Base-by-base conservation (phyloP, 2,113 vertebrate genomes). In the Amia ocellicauda region DNA sequence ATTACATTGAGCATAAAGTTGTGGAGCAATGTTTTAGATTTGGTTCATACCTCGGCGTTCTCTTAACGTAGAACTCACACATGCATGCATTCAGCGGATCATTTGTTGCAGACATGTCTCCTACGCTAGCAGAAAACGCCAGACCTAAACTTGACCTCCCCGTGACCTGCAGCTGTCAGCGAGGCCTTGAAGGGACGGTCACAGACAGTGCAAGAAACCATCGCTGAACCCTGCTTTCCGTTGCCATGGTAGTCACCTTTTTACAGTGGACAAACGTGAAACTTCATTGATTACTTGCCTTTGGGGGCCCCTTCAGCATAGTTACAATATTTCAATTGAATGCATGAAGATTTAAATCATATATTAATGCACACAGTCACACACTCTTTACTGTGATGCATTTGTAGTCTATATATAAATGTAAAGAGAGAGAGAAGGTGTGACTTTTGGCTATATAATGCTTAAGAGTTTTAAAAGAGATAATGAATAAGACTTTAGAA, bases 91-190 rank as follows among this genome's bases (percentile, higher is more conserved):
- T n/a, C n/a, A n/a, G n/a, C n/a, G n/a, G n/a, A n/a, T n/a, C n/a
- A n/a, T n/a, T n/a, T n/a, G n/a, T n/a, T n/a, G 28, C 36, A 68
- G 61, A 71, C 62, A 73, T 65, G 60, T 58, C 68, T 78, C 72
- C 62, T 66, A 57, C 56, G 66, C 67, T 58, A 56, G 59, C 50
- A 70, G 66, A 67, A 58, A 67, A 70, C 53, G 59, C 53, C 22
- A 82, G 74, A 80, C 74, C 53, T 74, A 67, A 78, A 68, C 55
- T 40, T 80, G 78, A 79, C 71, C 82, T 67, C 4, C 0, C 0
- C 0, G 26, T 26, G 75, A 79, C 68, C 66, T n/a, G 16, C 17
- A 53, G 73, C 77, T 69, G 73, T 74, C 69, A 61, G n/a, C 26
- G 62, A 69, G 60, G 56, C 40, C 4, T 17, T 55, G 26, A 1